Evolutionary conservation across 1,140 invertebrate species (phyloP).

Genomic region (Cydia fagiglandana): DNA sequence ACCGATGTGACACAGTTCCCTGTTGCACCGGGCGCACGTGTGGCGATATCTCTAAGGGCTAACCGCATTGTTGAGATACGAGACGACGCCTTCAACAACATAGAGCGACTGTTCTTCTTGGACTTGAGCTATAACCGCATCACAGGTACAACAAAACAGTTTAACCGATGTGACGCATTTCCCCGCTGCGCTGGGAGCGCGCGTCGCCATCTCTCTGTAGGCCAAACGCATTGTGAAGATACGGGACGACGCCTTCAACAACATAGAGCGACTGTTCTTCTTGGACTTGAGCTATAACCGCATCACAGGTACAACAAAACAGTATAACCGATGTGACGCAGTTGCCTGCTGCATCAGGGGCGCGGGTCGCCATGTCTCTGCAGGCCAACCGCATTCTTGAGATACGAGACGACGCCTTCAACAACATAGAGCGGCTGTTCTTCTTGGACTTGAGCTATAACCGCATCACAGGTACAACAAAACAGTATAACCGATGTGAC

Average conservation of each 20-base stretch:
- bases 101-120: constrained; percentile 82
- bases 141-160: constrained; percentile 73
- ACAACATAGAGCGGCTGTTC: constrained; percentile 81
- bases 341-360: background rate
- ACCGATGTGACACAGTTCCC: constrained; percentile 61
- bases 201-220: too few species aligned
- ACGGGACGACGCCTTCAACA: constrained; percentile 82
- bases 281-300: constrained; percentile 87
- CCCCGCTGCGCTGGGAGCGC: constrained; percentile 53
- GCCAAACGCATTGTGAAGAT: constrained; percentile 81
- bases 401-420: constrained; percentile 83
- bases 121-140: constrained; percentile 87
- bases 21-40: constrained; percentile 52
- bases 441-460: constrained; percentile 87
- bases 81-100: constrained; percentile 81
- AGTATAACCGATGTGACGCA: constrained; percentile 38
- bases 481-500: constrained; percentile 36
- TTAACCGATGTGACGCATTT: constrained; percentile 39
- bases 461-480: constrained; percentile 79
- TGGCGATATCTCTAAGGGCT: constrained; percentile 67
- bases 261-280: constrained; percentile 82
- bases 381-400: constrained; percentile 79
- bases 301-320: constrained; percentile 78
- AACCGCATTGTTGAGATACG: constrained; percentile 81
- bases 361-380: too few species aligned